Percentiles rank a stretch among this genome's conserved stretches.
Evolutionary conservation across 2,113 vertebrate species (phyloP).

Genomic region (Dasyornis broadbenti): DNA sequence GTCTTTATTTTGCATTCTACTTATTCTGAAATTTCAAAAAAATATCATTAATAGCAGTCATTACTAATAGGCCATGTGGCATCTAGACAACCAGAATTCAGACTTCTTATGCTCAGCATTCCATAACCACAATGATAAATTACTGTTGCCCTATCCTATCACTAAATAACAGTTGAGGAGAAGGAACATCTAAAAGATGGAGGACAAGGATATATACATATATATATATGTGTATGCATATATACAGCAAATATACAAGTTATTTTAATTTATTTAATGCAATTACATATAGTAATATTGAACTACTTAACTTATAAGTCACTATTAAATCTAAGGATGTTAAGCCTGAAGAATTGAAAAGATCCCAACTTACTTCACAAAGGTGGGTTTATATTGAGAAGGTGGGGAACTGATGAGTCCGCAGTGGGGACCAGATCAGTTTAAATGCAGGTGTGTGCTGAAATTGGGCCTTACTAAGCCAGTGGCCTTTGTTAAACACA

Average conservation of each 20-base stretch:
- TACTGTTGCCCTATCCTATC: not conserved
- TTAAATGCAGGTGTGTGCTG: not conserved
- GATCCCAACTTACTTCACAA: not conserved
- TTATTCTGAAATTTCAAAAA: not conserved
- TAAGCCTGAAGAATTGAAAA: not conserved
- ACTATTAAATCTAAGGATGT: not conserved
- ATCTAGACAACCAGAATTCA: not conserved
- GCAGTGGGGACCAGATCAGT: not conserved
- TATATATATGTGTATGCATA: fast-evolving
- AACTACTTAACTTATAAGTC: not conserved
- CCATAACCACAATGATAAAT: not conserved
- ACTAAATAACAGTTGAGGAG: not conserved
- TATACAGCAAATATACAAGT: not conserved
- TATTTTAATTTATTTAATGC: not conserved
- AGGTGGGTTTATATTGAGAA: not conserved
- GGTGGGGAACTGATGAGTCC: not conserved
- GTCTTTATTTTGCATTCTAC: not conserved
- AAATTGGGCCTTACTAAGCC: not conserved
- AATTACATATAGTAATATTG: not conserved
- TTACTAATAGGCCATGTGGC: not conserved
- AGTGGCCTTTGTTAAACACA: not conserved
- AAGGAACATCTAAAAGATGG: not conserved
- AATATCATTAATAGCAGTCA: not conserved
- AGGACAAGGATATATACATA: not conserved
- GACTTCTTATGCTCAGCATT: not conserved